Percentiles rank a stretch among this genome's conserved stretches.
Conservation (phyloP, 2,888 invertebrate species). For the Caenorhabditis auriculariae region DNA sequence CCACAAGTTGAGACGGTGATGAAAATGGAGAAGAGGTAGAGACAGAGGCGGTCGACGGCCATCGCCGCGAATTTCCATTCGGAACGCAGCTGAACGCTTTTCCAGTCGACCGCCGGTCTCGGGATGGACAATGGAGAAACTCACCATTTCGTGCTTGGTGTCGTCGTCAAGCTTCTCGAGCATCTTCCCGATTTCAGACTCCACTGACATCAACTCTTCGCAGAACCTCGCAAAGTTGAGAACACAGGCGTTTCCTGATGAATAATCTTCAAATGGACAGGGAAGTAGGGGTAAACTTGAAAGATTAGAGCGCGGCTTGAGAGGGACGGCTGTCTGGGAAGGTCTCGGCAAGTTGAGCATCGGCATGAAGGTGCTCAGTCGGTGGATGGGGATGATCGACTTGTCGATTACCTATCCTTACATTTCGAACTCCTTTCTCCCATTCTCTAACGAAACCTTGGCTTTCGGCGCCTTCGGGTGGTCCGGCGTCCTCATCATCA, state of each 20-base stretch:
- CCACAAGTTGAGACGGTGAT: slow-evolving; percentile 54
- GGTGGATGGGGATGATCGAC: slow-evolving; percentile 35
- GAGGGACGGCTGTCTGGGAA: slow-evolving; percentile 15
- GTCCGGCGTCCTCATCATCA: slow-evolving; percentile 39
- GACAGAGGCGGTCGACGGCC: slow-evolving; percentile 62
- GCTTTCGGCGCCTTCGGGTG: slow-evolving; percentile 45
- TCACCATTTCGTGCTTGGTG: slow-evolving; percentile 32
- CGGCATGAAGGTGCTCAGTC: slow-evolving; percentile 34
- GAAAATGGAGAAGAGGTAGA: slow-evolving; percentile 60
- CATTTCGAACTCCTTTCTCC: background rate
- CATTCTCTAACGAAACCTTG: slow-evolving; percentile 16
- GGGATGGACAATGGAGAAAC: no score
- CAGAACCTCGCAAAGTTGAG: slow-evolving; percentile 28
- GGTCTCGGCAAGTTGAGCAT: slow-evolving; percentile 26
- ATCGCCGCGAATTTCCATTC: slow-evolving; percentile 54
- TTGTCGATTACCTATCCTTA: slow-evolving; percentile 28
- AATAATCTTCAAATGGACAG: no score
- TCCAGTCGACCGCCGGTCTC: no score
- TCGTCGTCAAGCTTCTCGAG: slow-evolving; percentile 31
- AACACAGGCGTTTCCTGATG: no score
- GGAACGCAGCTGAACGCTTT: slow-evolving; percentile 23
- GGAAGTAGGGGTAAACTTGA: no score
- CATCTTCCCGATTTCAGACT: slow-evolving; percentile 31
- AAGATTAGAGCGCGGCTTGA: no score
- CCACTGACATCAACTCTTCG: slow-evolving; percentile 22